Evolutionary conservation across 2,888 invertebrate species (phyloP).

Genomic region (Salticus scenicus): DNA sequence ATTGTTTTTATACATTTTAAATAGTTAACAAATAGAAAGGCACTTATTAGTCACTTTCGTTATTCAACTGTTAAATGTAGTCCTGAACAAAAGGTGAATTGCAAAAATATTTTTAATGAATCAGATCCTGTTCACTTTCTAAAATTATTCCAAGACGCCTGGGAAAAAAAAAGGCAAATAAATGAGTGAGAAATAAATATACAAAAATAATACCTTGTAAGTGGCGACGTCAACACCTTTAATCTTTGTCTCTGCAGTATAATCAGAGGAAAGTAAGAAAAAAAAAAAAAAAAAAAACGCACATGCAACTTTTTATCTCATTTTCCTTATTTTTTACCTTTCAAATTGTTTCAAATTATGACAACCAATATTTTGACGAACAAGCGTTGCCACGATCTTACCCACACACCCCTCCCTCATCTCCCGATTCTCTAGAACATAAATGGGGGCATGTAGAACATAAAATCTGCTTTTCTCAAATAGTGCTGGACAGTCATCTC

Average conservation of each 20-base stretch:
- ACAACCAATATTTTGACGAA: constrained; percentile 8
- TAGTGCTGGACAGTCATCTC: neutral
- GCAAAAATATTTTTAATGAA: no score
- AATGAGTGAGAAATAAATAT: no score
- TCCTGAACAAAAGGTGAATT: no score
- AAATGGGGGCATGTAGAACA: neutral
- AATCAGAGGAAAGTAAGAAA: neutral
- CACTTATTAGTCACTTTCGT: no score
- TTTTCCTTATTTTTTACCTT: neutral
- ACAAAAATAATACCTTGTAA: neutral
- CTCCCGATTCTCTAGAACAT: neutral
- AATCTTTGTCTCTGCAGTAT: neutral
- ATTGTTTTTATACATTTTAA: no score
- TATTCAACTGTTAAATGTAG: no score
- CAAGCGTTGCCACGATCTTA: neutral
- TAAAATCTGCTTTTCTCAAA: neutral
- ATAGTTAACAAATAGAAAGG: no score
- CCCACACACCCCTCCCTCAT: neutral
- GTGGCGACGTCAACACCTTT: neutral
- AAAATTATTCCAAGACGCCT: no score
- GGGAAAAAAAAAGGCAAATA: no score
- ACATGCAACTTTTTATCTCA: neutral
- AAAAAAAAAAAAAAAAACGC: neutral
- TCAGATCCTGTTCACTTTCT: no score
- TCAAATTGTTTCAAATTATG: constrained; percentile 12